Evolutionary conservation across 37 sponge, comb jelly and placozoan species (phyloP).

Genomic region (Lycopodina hypogea): DNA sequence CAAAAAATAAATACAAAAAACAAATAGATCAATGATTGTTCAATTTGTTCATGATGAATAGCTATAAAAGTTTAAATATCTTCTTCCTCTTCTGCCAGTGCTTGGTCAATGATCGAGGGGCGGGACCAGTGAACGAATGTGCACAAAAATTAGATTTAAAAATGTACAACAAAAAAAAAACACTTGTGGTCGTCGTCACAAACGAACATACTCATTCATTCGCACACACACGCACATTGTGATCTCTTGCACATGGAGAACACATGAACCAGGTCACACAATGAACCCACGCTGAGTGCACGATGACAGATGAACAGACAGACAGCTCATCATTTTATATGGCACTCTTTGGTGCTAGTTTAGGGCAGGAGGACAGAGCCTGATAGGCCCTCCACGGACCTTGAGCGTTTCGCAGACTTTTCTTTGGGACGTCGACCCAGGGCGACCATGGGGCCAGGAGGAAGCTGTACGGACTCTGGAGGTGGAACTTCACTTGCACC

Average conservation of each 20-base stretch:
- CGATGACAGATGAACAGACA: neutral
- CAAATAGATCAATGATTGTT: too few relatives aligned
- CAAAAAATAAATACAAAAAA: too few relatives aligned
- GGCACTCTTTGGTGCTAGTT: neutral
- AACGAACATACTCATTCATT: too few relatives aligned
- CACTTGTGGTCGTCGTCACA: too few relatives aligned
- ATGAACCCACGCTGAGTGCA: neutral
- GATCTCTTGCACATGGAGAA: neutral
- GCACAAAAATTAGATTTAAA: slow-evolving; percentile 4
- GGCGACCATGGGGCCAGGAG: slow-evolving; percentile 75
- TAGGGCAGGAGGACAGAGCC: neutral
- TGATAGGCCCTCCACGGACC: slow-evolving; percentile 22
- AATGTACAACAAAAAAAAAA: neutral
- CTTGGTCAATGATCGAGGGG: neutral
- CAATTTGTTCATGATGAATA: too few relatives aligned
- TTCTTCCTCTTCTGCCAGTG: neutral
- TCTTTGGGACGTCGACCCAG: slow-evolving; percentile 55
- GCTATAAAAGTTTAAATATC: too few relatives aligned
- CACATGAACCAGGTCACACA: neutral
- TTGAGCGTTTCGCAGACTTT: slow-evolving; percentile 50
- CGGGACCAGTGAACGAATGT: neutral
- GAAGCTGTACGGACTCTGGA: slow-evolving; percentile 26
- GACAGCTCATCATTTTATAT: neutral
- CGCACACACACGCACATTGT: neutral
- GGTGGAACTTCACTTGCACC: slow-evolving; percentile 22